A percentile compares a stretch with the other conserved stretches of the same genome.
These are phyloP conservation scores for Drosophila nannoptera DNA, from an alignment of 1,140 invertebrate species.

Conservation along the genomic window DNA sequence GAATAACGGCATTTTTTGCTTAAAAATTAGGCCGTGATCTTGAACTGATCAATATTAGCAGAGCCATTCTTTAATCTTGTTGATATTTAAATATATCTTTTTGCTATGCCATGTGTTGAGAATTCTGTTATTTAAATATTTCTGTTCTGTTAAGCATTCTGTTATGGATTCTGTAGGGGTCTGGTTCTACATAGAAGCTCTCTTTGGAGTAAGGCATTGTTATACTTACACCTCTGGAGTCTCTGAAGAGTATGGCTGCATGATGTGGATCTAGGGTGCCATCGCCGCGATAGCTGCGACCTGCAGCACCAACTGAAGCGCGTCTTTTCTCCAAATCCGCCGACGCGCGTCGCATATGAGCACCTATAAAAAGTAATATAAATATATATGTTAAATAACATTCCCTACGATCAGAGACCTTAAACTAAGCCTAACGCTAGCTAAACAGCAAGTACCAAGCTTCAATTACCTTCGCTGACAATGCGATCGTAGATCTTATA, in stretches of 20 bases:
- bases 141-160: too few species aligned
- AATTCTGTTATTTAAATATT: too few species aligned
- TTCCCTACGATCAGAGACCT: too few species aligned
- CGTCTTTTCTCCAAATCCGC: constrained; percentile 87
- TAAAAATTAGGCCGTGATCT: too few species aligned
- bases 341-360: constrained; percentile 85
- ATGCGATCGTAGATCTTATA: constrained; percentile 90
- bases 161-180: neutral
- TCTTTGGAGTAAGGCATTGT: too few species aligned
- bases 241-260: constrained; percentile 92
- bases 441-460: constrained; percentile 66
- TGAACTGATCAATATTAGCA: too few species aligned
- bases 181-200: neutral
- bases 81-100: too few species aligned
- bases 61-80: too few species aligned
- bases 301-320: constrained; percentile 85
- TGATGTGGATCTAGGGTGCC: constrained; percentile 87
- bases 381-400: neutral
- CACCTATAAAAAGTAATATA: constrained; percentile 80
- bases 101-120: too few species aligned
- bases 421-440: constrained; percentile 6
- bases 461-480: constrained; percentile 86
- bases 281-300: constrained; percentile 76
- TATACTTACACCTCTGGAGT: constrained; percentile 91
- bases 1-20: too few species aligned